A percentile compares a stretch with the other conserved stretches of the same genome.
phyloP scores from a whole-genome alignment of 2,888 invertebrate species.

The Apotomis capreana region DNA sequence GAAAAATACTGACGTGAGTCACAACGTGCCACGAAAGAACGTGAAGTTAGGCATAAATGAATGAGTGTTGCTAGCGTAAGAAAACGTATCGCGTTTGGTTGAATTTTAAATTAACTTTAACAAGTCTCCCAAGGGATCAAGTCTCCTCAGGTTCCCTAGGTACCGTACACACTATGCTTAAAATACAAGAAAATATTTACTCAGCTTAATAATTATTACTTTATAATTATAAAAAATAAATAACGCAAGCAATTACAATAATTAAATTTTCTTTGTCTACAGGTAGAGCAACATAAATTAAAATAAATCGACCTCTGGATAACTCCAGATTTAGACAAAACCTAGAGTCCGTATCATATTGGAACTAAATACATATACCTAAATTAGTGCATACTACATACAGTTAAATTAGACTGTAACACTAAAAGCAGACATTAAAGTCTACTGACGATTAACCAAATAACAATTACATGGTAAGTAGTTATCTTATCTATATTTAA shows the following conservation, averaged over 20 bases:
- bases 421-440: not conserved
- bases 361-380: not conserved
- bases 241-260: not conserved
- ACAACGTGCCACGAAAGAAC: too few relatives aligned
- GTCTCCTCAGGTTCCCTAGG: too few relatives aligned
- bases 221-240: not conserved
- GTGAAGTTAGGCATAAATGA: too few relatives aligned
- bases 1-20: too few relatives aligned
- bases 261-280: slow-evolving; percentile 55
- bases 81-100: too few relatives aligned
- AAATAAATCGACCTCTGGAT: slow-evolving; percentile 64
- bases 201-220: too few relatives aligned
- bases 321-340: slow-evolving; percentile 67
- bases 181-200: too few relatives aligned
- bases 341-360: slow-evolving; percentile 61
- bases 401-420: slow-evolving; percentile 4
- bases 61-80: too few relatives aligned
- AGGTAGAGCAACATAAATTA: slow-evolving; percentile 54
- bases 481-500: not conserved
- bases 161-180: too few relatives aligned
- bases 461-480: slow-evolving; percentile 12
- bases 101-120: too few relatives aligned
- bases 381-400: not conserved
- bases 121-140: too few relatives aligned
- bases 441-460: slow-evolving; percentile 12